Percentiles rank a stretch among this genome's conserved stretches.
Conservation (phyloP, 2,797 vertebrate species). For the Syngnathus acus region DNA sequence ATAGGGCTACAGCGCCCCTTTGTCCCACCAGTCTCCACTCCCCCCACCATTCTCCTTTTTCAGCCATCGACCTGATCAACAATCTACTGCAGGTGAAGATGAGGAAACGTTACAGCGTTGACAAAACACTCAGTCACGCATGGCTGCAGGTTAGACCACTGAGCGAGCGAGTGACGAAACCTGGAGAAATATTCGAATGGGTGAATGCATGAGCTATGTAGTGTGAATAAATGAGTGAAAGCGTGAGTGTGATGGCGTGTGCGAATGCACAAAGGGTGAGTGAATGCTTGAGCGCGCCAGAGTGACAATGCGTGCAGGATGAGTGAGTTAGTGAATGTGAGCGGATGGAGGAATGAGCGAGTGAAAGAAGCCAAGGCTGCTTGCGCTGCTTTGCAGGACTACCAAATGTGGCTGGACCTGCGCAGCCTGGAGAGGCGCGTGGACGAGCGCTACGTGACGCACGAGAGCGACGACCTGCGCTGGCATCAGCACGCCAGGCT, state of each 20-base stretch:
- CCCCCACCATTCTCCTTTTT: background rate
- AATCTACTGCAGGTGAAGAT: constrained; percentile 99
- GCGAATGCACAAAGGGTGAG: background rate
- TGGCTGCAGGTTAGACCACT: constrained; percentile 73
- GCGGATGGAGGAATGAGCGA: background rate
- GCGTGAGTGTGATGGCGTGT: too few relatives aligned
- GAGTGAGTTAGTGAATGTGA: background rate
- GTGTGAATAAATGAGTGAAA: background rate
- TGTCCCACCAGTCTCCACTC: background rate
- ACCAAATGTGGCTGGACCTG: constrained; percentile 94
- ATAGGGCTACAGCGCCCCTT: too few relatives aligned
- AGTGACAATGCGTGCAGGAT: too few relatives aligned
- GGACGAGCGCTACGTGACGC: constrained; percentile 91
- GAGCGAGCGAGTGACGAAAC: background rate
- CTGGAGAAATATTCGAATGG: background rate
- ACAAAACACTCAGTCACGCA: constrained; percentile 93
- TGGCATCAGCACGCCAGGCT: constrained; percentile 87
- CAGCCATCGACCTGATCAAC: constrained; percentile 97
- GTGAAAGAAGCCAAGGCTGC: background rate
- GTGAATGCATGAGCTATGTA: background rate
- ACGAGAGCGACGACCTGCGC: constrained; percentile 90
- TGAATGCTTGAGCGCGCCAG: background rate
- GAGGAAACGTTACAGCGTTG: constrained; percentile 96
- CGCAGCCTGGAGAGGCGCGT: constrained; percentile 86
- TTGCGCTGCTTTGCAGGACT: constrained; percentile 72